Percentiles rank a stretch among this genome's conserved stretches.
phyloP scores from a whole-genome alignment of 2,113 vertebrate species.

The Ceratotherium simum region DNA sequence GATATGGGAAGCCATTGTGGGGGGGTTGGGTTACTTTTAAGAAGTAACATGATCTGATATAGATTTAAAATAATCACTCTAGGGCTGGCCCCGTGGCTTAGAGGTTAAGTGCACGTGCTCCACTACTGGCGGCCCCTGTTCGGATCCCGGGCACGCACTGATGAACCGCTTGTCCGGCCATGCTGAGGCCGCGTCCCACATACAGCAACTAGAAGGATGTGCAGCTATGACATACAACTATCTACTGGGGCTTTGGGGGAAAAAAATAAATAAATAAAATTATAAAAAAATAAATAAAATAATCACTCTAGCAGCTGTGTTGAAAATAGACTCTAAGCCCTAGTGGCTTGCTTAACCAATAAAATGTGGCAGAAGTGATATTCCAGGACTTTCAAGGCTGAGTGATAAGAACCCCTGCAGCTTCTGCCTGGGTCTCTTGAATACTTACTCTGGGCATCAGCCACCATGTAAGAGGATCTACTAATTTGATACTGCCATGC shows the following conservation, averaged over 20 bases:
- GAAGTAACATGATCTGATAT: neutral
- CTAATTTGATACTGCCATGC: neutral
- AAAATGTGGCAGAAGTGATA: neutral
- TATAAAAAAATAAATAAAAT: neutral
- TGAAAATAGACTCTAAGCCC: neutral
- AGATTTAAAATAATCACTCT: neutral
- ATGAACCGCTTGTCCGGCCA: no score
- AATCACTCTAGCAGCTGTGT: neutral
- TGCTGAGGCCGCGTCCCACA: no score
- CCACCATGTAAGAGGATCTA: neutral
- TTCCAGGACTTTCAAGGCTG: neutral
- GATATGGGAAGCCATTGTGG: neutral
- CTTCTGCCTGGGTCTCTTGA: neutral
- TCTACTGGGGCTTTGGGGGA: no score
- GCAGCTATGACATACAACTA: no score
- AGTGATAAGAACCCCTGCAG: neutral
- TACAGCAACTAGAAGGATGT: no score
- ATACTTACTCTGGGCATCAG: neutral
- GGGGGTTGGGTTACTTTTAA: neutral
- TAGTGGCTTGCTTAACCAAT: neutral
- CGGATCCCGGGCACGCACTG: no score
- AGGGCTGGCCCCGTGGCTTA: no score
- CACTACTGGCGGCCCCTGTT: no score
- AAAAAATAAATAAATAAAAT: no score
- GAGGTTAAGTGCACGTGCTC: no score